Evolutionary conservation across 2,113 vertebrate genomes (phyloP).

Genomic region (Peucedramus taeniatus): DNA sequence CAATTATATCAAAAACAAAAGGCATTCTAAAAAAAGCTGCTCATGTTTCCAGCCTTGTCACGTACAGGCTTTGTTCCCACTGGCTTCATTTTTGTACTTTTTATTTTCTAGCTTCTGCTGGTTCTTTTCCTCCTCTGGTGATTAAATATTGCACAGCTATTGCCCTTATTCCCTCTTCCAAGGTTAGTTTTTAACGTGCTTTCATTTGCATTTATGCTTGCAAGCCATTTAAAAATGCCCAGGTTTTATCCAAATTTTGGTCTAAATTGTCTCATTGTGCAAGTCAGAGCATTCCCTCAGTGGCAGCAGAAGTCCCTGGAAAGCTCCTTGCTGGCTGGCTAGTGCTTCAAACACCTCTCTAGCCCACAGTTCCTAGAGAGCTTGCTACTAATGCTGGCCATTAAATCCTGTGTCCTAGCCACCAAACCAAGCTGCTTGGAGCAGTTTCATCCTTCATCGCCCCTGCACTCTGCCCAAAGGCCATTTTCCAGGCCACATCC

Average conservation of each 20-base stretch:
- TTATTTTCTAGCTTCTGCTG: background rate
- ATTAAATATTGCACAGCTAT: background rate
- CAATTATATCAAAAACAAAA: constrained; percentile 41
- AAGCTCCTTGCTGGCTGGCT: background rate
- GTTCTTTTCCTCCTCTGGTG: background rate
- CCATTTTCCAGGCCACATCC: background rate
- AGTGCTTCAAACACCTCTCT: background rate
- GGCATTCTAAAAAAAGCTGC: constrained; percentile 28
- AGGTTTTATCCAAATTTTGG: background rate
- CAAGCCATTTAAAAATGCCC: background rate
- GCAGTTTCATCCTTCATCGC: background rate
- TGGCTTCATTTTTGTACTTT: background rate
- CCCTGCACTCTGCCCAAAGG: background rate
- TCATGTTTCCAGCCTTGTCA: background rate
- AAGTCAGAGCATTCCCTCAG: background rate
- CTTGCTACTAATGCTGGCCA: background rate
- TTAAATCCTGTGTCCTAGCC: background rate
- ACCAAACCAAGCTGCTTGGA: background rate
- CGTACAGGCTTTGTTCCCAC: background rate
- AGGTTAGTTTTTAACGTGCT: background rate
- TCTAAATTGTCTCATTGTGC: background rate
- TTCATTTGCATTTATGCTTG: background rate
- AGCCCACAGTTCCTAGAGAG: background rate
- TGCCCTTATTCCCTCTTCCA: background rate
- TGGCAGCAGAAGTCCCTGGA: background rate